Evolutionary conservation across 2,113 vertebrate species (phyloP).

Genomic region (Caranx ignobilis): DNA sequence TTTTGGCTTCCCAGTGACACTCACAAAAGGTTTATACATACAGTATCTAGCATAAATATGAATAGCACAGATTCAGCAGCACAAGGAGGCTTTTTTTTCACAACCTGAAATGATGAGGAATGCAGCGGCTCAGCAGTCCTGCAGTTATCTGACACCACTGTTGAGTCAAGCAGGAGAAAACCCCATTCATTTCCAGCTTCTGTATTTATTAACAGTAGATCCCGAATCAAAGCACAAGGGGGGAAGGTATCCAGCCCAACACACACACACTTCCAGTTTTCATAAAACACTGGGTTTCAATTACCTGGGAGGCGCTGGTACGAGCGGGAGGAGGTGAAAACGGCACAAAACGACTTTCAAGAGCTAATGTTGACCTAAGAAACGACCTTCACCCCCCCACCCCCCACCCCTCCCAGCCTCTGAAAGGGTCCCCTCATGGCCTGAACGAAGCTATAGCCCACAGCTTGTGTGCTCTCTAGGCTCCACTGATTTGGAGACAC

Average conservation of each 20-base stretch:
- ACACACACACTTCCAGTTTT: conserved; percentile 72
- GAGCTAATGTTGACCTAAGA: conserved; percentile 78
- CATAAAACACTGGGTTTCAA: conserved; percentile 73
- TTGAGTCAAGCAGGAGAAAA: conserved; percentile 68
- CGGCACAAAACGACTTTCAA: conserved; percentile 74
- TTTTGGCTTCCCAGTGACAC: conserved; percentile 8
- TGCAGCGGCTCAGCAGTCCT: conserved; percentile 75
- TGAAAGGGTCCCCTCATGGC: conserved; percentile 80
- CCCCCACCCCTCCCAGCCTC: conserved; percentile 52
- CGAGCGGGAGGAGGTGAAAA: conserved; percentile 27
- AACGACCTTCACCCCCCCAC: conserved; percentile 62
- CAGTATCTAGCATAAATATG: conserved; percentile 40
- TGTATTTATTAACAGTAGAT: conserved; percentile 80
- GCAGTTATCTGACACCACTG: conserved; percentile 75
- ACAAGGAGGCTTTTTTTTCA: conserved; percentile 46
- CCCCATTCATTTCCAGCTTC: conserved; percentile 74
- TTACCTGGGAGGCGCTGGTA: conserved; percentile 63
- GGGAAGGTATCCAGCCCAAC: conserved; percentile 50
- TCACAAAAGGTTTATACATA: conserved; percentile 25
- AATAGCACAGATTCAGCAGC: conserved; percentile 69
- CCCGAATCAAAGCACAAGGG: conserved; percentile 67
- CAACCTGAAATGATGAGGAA: conserved; percentile 71
- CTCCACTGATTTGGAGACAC: conserved; percentile 65
- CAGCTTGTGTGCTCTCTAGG: conserved; percentile 37
- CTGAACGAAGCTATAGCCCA: conserved; percentile 42